phyloP scores from a whole-genome alignment of 2,113 vertebrate genomes.

The Probosciger aterrimus region DNA sequence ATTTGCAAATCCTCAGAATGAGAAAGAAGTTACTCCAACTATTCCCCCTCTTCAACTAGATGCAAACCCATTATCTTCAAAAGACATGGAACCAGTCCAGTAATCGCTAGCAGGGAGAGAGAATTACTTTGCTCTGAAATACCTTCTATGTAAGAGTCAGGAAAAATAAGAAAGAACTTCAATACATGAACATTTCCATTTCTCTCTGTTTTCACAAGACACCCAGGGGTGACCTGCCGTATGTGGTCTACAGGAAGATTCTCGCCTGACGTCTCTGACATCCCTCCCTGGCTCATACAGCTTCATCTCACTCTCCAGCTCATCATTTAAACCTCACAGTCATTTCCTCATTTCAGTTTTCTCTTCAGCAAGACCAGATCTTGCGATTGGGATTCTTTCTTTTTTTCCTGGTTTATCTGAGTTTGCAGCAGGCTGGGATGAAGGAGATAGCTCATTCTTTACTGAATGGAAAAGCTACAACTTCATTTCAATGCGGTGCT shows the following conservation, averaged over 20 bases:
- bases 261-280: not conserved
- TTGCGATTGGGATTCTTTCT: not conserved
- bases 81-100: not conserved
- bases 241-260: not conserved
- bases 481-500: not conserved
- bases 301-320: not conserved
- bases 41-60: not conserved
- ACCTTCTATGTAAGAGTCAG: not conserved
- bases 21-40: not conserved
- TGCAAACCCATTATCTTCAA: not conserved
- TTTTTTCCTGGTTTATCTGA: not conserved
- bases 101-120: not conserved
- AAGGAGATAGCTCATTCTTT: not conserved
- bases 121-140: not conserved
- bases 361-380: not conserved
- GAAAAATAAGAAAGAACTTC: not conserved
- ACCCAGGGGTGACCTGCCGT: not conserved
- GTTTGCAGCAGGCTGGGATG: conserved; percentile 1
- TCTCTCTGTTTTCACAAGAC: not conserved
- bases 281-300: not conserved
- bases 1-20: not conserved
- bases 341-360: conserved; percentile 13
- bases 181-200: not conserved
- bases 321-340: not conserved
- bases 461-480: not conserved